These are phyloP conservation scores for Athripsodes cinereus DNA, from an alignment of 2,888 invertebrate species.

Conservation along the genomic window DNA sequence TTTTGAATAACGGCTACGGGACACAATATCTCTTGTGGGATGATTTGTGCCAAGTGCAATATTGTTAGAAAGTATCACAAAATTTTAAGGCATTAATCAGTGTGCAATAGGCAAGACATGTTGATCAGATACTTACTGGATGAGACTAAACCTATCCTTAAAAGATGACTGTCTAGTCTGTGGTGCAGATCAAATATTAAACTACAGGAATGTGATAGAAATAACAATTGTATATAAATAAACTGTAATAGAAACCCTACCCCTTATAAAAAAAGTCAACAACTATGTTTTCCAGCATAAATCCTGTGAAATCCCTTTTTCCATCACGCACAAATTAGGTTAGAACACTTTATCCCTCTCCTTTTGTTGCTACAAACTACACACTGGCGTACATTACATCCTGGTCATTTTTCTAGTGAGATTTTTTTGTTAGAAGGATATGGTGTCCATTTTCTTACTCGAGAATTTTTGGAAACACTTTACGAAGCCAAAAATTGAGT, in stretches of 20 bases:
- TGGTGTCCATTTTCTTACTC: background rate
- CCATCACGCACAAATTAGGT: background rate
- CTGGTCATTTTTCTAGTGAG: conserved; percentile 3
- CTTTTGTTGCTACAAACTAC: conserved; percentile 3
- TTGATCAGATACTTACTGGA: no score
- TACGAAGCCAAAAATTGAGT: conserved; percentile 3
- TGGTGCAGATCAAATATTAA: background rate
- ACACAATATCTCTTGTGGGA: no score
- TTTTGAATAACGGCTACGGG: no score
- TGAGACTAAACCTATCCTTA: no score
- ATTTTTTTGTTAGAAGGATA: background rate
- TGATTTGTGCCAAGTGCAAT: no score
- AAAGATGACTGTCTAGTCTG: no score
- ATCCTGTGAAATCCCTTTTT: conserved; percentile 4
- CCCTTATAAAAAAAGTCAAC: background rate
- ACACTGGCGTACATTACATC: conserved; percentile 5
- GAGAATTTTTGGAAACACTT: background rate
- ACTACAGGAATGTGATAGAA: background rate
- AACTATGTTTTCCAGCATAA: background rate
- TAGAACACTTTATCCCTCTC: background rate
- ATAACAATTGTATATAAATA: background rate
- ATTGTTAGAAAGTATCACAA: background rate
- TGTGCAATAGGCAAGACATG: no score
- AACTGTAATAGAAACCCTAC: background rate
- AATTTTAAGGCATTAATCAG: no score